These are phyloP conservation scores for Carassius auratus DNA, from an alignment of 2,113 vertebrate species.

Conservation along the genomic window DNA sequence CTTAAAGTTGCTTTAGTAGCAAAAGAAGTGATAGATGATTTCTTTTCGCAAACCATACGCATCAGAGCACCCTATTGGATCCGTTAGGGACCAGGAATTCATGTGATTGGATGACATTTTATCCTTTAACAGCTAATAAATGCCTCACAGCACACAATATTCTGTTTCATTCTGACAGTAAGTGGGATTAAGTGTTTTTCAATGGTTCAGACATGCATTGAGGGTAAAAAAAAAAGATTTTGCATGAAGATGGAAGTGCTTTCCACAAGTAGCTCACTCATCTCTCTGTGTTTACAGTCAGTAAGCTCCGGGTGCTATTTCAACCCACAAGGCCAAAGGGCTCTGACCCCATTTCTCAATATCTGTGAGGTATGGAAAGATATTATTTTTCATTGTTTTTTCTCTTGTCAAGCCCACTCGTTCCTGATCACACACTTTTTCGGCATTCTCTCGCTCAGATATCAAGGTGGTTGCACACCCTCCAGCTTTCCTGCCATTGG, in stretches of 20 bases:
- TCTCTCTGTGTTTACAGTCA: constrained; percentile 55
- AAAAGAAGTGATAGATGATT: constrained; percentile 66
- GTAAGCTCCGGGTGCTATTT: constrained; percentile 41
- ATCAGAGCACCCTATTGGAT: constrained; percentile 26
- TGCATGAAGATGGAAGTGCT: constrained; percentile 11
- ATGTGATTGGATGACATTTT: constrained; percentile 72
- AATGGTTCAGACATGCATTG: constrained; percentile 1
- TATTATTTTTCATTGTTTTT: neutral
- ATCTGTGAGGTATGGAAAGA: constrained; percentile 30
- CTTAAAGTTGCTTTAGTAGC: constrained; percentile 65
- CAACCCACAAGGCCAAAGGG: constrained; percentile 40
- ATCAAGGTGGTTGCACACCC: constrained; percentile 54
- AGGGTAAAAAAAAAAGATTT: neutral
- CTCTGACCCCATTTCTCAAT: constrained; percentile 37
- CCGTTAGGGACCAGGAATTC: constrained; percentile 66
- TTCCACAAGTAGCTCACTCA: constrained; percentile 43
- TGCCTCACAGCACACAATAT: constrained; percentile 65
- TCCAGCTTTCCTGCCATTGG: constrained; percentile 60
- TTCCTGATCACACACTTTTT: neutral
- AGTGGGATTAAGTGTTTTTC: constrained; percentile 37
- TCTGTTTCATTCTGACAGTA: constrained; percentile 66
- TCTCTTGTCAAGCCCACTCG: neutral
- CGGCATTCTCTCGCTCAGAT: neutral
- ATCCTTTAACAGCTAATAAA: constrained; percentile 76
- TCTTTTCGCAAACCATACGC: constrained; percentile 65